phyloP scores from a whole-genome alignment of 2,113 vertebrate species.

The Ursus arctos region DNA sequence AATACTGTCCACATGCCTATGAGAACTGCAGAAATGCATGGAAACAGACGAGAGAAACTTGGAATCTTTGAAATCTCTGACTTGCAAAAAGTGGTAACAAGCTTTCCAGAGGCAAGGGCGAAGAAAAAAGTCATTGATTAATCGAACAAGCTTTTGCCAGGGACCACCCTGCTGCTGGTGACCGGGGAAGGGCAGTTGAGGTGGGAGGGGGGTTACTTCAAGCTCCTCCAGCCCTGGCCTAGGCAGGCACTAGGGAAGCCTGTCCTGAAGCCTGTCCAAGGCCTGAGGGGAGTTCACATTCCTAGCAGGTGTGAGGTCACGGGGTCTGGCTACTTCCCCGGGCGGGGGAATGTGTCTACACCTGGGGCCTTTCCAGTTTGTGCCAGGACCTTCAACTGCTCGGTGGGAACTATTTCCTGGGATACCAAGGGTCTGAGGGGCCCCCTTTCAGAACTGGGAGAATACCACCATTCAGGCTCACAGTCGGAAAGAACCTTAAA shows the following conservation, averaged over 20 bases:
- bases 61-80: not conserved
- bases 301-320: not conserved
- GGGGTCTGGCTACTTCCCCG: no score
- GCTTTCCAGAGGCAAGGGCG: not conserved
- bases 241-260: not conserved
- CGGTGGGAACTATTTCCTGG: not conserved
- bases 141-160: not conserved
- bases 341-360: not conserved
- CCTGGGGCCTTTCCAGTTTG: not conserved
- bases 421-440: not conserved
- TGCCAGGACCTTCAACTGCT: not conserved
- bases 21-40: not conserved
- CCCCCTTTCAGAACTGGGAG: not conserved
- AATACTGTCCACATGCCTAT: not conserved
- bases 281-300: fast-evolving
- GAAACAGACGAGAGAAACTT: not conserved
- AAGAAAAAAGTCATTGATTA: not conserved
- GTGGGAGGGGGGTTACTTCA: fast-evolving
- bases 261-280: fast-evolving
- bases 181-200: fast-evolving
- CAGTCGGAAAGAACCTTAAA: not conserved
- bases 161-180: no score
- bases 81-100: not conserved
- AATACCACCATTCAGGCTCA: not conserved
- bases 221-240: fast-evolving